phyloP scores from a whole-genome alignment of 2,888 invertebrate species.

The Sinhomidia bicolor region DNA sequence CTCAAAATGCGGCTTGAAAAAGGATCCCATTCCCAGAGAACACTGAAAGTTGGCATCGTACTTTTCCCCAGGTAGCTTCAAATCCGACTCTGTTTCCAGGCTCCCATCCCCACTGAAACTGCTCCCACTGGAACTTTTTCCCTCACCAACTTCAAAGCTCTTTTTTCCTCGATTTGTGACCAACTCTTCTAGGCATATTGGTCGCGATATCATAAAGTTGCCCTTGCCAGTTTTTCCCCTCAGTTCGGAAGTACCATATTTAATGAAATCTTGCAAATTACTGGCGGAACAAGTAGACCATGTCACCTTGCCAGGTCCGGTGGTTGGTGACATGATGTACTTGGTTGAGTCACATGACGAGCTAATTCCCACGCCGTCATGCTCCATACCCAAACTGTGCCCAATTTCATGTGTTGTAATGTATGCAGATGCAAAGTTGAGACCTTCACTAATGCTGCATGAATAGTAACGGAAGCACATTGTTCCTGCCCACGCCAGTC shows the following conservation, averaged over 20 bases:
- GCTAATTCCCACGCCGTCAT: slow-evolving; percentile 81
- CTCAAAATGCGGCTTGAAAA: slow-evolving; percentile 81
- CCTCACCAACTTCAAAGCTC: slow-evolving; percentile 27
- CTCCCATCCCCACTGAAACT: neutral
- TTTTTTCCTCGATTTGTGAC: slow-evolving; percentile 42
- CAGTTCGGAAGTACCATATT: slow-evolving; percentile 77
- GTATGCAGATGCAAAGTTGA: slow-evolving; percentile 81
- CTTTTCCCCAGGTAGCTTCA: slow-evolving; percentile 81
- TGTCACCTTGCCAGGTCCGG: slow-evolving; percentile 81
- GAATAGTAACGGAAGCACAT: slow-evolving; percentile 82
- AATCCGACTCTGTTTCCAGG: slow-evolving; percentile 44
- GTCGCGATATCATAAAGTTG: slow-evolving; percentile 57
- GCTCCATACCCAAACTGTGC: slow-evolving; percentile 81
- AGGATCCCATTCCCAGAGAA: slow-evolving; percentile 80
- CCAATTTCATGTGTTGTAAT: slow-evolving; percentile 82
- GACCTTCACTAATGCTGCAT: slow-evolving; percentile 82
- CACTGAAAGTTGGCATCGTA: slow-evolving; percentile 81
- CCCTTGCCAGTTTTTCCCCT: slow-evolving; percentile 62
- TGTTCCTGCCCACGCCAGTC: slow-evolving; percentile 80
- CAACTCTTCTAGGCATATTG: slow-evolving; percentile 59
- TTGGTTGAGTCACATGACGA: slow-evolving; percentile 81
- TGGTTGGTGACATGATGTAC: slow-evolving; percentile 81
- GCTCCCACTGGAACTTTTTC: neutral
- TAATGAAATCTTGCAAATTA: slow-evolving; percentile 81
- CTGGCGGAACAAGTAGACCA: slow-evolving; percentile 82